phyloP scores from a whole-genome alignment of 2,888 invertebrate genomes.

The Ephialtes manifestator region DNA sequence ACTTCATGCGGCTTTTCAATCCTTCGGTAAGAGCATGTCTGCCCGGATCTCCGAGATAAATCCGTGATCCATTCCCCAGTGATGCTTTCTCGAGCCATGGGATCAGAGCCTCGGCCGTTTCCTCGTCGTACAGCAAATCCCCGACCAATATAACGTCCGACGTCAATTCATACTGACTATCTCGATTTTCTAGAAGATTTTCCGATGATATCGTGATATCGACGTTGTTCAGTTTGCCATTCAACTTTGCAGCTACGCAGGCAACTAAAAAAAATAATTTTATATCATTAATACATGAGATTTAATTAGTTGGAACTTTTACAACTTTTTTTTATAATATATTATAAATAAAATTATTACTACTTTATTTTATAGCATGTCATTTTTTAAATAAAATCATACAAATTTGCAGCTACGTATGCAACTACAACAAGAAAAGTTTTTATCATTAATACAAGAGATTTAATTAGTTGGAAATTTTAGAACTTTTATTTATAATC shows the following conservation, averaged over 20 bases:
- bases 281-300: not conserved
- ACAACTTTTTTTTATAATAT: too few relatives aligned
- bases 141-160: constrained; percentile 90
- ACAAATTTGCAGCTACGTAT: too few relatives aligned
- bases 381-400: too few relatives aligned
- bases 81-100: constrained; percentile 86
- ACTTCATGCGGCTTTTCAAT: constrained; percentile 83
- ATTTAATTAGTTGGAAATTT: too few relatives aligned
- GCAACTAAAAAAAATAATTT: constrained; percentile 86
- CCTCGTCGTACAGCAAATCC: constrained; percentile 90
- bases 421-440: too few relatives aligned
- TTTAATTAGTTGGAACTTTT: too few relatives aligned
- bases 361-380: too few relatives aligned
- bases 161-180: constrained; percentile 67
- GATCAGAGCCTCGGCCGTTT: constrained; percentile 87
- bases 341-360: too few relatives aligned
- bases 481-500: too few relatives aligned
- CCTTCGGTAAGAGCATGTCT: constrained; percentile 87
- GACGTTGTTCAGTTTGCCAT: constrained; percentile 87
- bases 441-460: too few relatives aligned
- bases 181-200: constrained; percentile 86
- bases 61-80: constrained; percentile 77
- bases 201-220: constrained; percentile 83
- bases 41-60: constrained; percentile 89
- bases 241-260: constrained; percentile 86